Evolutionary conservation across 2,888 invertebrate species (phyloP), one percentile per base, ranked within the genome.

Genomic region (Coleophora deauratella): DNA sequence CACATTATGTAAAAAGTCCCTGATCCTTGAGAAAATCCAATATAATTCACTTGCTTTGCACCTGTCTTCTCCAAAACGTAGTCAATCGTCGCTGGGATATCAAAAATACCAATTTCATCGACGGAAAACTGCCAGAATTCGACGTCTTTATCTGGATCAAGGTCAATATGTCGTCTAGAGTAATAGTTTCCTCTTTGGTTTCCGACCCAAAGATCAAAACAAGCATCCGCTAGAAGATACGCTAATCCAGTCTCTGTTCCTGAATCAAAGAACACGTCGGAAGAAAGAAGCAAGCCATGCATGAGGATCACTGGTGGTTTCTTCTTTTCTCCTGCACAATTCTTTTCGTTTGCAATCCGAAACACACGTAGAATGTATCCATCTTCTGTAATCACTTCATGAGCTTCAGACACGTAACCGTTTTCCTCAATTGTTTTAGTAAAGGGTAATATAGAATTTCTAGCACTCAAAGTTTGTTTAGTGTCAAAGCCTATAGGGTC

Each of bases 21-120:
- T 0, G 89, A 88, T 7, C 95, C 95, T 65, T 90, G 89, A 0
- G 94, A 95, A 62, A 93, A 94, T 0, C 95, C 95, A 4, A 93
- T 89, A 28, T 70, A 78, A 34, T 72, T 77, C 27, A 81, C 38
- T 31, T 66, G 72, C 1, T 55, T 45, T 1, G 50, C 45, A 1
- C 54, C 51, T 0, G 79, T 75, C 3, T 62, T 46, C 0, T 62
- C 45, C 7, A 80, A 43, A 1, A 80, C 63, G 33, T 72, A 70
- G 37, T 80, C 76, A 0, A 77, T 59, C 34, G 66, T 64, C 0
- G 93, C 91, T 1, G 96, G 94, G 1, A 96, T 55, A 64, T 97
- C 97, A 53, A 86, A 89, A 15, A 76, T 62, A 0, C 91, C 93
- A 60, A 95, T 93, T 61, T 94, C 91, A 57, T 95, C 92, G 80